These are phyloP conservation scores for Bimastos eiseni DNA, from an alignment of 2,888 invertebrate genomes.

Conservation along the genomic window DNA sequence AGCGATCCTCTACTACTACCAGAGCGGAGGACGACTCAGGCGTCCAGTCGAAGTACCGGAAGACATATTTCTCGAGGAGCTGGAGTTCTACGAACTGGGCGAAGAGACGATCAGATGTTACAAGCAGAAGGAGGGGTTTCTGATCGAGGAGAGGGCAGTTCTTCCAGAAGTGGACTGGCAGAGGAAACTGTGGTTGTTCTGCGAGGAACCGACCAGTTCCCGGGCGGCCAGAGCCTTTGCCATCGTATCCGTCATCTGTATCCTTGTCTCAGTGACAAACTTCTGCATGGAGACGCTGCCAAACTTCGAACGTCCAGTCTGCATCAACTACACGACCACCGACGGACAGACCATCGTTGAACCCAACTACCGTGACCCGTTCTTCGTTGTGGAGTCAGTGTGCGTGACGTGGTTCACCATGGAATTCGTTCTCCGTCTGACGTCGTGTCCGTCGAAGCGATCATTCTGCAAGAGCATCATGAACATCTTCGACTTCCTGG, in stretches of 20 bases:
- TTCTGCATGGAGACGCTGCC: constrained; percentile 65
- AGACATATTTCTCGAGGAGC: constrained; percentile 63
- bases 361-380: constrained; percentile 51
- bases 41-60: constrained; percentile 64
- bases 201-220: constrained; percentile 64
- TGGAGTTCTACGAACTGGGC: constrained; percentile 64
- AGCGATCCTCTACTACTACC: constrained; percentile 59
- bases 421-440: constrained; percentile 52
- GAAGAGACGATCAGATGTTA: constrained; percentile 60
- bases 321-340: constrained; percentile 38
- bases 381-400: constrained; percentile 49
- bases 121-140: constrained; percentile 60
- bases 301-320: constrained; percentile 49
- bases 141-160: constrained; percentile 51
- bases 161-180: constrained; percentile 52
- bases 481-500: constrained; percentile 56
- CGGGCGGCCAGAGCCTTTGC: constrained; percentile 60
- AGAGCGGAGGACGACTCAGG: constrained; percentile 62
- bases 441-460: constrained; percentile 49
- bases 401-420: constrained; percentile 59
- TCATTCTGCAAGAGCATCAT: constrained; percentile 49
- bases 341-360: constrained; percentile 44
- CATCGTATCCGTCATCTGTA: constrained; percentile 61
- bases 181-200: constrained; percentile 59
- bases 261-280: constrained; percentile 62